Percentiles rank a stretch among this genome's conserved stretches.
phyloP scores from a whole-genome alignment of 1,140 invertebrate species.

The Caenorhabditis tropicalis region DNA sequence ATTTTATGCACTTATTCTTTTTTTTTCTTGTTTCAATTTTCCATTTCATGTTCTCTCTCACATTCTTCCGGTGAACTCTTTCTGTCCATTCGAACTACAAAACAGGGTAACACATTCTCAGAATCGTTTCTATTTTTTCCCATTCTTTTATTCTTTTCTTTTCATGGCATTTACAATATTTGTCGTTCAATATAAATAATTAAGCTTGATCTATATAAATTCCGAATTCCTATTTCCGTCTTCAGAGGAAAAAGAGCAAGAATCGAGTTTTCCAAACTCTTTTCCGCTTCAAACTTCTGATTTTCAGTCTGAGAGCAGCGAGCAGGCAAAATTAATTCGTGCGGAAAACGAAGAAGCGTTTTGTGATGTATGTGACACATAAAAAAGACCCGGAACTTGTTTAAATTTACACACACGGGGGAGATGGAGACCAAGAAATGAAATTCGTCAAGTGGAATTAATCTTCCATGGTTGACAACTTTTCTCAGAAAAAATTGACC shows the following conservation, averaged over 20 bases:
- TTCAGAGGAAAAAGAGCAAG: neutral
- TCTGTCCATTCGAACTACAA: conserved; percentile 17
- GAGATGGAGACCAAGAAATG: neutral
- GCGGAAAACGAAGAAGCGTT: conserved; percentile 3
- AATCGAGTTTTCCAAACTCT: neutral
- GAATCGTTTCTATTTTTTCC: neutral
- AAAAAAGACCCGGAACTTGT: conserved; percentile 22
- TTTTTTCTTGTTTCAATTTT: neutral
- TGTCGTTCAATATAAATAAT: neutral
- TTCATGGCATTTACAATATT: neutral
- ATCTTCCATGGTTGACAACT: neutral
- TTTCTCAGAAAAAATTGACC: neutral
- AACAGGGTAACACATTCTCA: conserved; percentile 27
- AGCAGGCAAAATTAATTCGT: conserved; percentile 8
- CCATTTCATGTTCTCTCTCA: conserved; percentile 24
- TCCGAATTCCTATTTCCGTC: too few species aligned
- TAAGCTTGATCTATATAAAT: too few species aligned
- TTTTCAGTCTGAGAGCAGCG: neutral
- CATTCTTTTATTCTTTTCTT: neutral
- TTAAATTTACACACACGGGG: neutral
- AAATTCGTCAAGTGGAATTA: neutral
- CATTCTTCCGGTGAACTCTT: conserved; percentile 1
- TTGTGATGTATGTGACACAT: neutral
- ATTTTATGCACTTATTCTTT: neutral
- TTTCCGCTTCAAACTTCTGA: conserved; percentile 26